A percentile compares a stretch with the other conserved stretches of the same genome.
Conservation (phyloP, 2,797 vertebrate species). For the Platalea minor region DNA sequence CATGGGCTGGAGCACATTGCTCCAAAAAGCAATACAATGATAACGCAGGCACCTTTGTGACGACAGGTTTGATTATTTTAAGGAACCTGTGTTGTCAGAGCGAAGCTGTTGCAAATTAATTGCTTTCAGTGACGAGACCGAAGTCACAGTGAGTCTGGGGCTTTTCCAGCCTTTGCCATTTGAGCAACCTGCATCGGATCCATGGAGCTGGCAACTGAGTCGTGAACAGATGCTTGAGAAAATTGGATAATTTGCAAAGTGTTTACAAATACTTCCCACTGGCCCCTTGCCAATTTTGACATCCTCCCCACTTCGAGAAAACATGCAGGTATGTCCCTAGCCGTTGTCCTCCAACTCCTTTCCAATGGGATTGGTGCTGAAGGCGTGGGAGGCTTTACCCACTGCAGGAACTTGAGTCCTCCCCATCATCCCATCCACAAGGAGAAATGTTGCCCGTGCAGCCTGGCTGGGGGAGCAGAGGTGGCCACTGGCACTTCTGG, state of each 20-base stretch:
- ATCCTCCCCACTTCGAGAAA: slow-evolving; percentile 30
- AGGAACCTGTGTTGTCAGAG: not conserved
- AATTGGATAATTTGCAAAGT: slow-evolving; percentile 64
- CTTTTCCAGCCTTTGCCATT: slow-evolving; percentile 9
- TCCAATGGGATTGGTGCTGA: not conserved
- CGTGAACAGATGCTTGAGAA: slow-evolving; percentile 54
- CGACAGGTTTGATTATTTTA: not conserved
- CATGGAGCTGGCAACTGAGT: slow-evolving; percentile 40
- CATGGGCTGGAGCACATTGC: not conserved
- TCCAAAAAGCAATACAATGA: not conserved
- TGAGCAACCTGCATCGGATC: not conserved
- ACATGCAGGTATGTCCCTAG: not conserved
- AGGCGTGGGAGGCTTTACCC: not conserved
- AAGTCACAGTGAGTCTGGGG: not conserved
- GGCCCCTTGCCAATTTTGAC: slow-evolving; percentile 10
- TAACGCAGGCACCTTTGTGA: not conserved
- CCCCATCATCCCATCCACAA: not conserved
- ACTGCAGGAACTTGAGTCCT: not conserved
- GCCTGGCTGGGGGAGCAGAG: not conserved
- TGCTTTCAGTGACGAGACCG: not conserved
- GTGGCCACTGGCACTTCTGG: not conserved
- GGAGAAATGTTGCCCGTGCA: not conserved
- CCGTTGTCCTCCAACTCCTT: not conserved
- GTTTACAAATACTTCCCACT: slow-evolving; percentile 50
- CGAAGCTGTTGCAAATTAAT: not conserved